These are phyloP conservation scores for Ptilorrhoa leucosticta DNA, from an alignment of 2,113 vertebrate species.

Conservation along the genomic window DNA sequence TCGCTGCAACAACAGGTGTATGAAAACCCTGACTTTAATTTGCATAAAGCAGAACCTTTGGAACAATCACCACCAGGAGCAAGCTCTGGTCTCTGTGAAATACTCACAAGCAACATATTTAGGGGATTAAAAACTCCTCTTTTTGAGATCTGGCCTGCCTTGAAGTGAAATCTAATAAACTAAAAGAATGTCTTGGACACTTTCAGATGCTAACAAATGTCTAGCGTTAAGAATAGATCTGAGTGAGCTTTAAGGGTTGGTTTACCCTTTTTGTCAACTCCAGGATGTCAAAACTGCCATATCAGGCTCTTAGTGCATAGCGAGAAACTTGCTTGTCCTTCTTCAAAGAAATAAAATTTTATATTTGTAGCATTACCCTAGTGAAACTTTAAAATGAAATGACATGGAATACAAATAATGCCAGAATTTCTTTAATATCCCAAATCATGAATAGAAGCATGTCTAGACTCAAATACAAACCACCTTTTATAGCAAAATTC, in stretches of 20 bases:
- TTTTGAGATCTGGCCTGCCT: background rate
- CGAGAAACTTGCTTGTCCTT: background rate
- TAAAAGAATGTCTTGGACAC: background rate
- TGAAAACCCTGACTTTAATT: background rate
- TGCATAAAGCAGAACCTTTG: background rate
- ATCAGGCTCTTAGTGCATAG: background rate
- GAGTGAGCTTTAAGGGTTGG: background rate
- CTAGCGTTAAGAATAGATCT: background rate
- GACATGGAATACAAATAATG: background rate
- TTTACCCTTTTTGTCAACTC: background rate
- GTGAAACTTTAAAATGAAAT: background rate
- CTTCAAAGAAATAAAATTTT: background rate
- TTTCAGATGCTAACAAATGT: background rate
- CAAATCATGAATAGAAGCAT: background rate
- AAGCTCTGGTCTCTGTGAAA: background rate
- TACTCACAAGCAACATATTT: background rate
- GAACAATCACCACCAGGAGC: background rate
- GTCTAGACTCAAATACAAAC: constrained; percentile 2
- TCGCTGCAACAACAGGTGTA: background rate
- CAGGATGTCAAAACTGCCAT: background rate
- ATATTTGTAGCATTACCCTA: background rate
- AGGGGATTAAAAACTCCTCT: background rate
- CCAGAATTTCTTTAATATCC: background rate
- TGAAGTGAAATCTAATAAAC: background rate
- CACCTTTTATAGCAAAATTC: background rate